Conservation (phyloP, 2,113 vertebrate genomes). For the Sapajus apella region DNA sequence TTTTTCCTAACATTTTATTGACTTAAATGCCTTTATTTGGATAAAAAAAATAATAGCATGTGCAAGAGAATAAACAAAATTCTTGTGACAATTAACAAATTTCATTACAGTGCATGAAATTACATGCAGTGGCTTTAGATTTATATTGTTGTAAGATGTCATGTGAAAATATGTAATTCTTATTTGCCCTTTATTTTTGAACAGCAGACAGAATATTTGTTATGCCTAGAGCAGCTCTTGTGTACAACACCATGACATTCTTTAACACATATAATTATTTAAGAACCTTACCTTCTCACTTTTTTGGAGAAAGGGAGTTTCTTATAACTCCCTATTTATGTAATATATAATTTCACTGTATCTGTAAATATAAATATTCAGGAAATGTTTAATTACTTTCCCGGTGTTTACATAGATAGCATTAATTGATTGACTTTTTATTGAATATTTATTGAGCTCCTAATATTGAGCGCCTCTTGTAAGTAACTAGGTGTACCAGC, state of each 20-base stretch:
- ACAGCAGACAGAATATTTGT: constrained; percentile 31
- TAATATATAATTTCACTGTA: neutral
- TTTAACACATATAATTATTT: neutral
- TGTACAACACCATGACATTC: constrained; percentile 23
- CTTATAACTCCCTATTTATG: neutral
- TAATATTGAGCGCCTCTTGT: neutral
- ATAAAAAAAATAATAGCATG: constrained; percentile 17
- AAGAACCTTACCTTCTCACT: neutral
- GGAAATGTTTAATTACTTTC: neutral
- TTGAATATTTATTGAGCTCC: neutral
- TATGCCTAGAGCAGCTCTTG: neutral
- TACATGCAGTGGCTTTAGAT: neutral
- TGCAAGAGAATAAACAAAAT: neutral
- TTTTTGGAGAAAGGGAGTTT: neutral
- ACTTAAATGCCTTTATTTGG: constrained; percentile 46
- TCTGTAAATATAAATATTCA: constrained; percentile 33
- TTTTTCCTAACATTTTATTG: constrained; percentile 64
- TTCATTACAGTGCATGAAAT: neutral
- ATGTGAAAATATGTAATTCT: constrained; percentile 45
- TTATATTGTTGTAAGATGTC: constrained; percentile 32
- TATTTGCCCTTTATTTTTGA: constrained; percentile 61
- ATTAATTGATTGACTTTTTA: neutral
- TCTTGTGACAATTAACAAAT: constrained; percentile 17
- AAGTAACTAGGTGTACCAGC: neutral
- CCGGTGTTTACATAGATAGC: neutral